These are phyloP conservation scores for Aricia agestis DNA, from an alignment of 1,140 invertebrate species.

Conservation along the genomic window DNA sequence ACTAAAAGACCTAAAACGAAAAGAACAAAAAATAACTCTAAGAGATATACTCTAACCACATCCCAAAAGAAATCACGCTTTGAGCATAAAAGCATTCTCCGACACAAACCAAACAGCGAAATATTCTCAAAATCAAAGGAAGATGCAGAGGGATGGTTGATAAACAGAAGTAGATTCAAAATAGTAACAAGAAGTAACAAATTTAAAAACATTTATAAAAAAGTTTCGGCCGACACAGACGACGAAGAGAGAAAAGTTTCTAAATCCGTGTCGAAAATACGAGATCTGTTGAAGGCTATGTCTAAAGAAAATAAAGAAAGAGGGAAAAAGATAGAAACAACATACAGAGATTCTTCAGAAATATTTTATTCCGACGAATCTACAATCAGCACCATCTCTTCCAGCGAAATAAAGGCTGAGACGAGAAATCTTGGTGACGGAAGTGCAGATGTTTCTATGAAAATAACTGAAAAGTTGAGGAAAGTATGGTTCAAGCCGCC, in stretches of 20 bases:
- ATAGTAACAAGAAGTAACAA: neutral
- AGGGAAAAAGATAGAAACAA: neutral
- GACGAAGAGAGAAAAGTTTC: neutral
- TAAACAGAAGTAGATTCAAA: neutral
- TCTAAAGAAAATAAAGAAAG: slow-evolving; percentile 22
- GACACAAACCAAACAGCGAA: neutral
- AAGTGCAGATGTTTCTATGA: slow-evolving; percentile 17
- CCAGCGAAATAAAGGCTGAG: slow-evolving; percentile 36
- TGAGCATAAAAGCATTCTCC: neutral
- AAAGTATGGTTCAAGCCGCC: slow-evolving; percentile 39
- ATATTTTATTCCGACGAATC: slow-evolving; percentile 20
- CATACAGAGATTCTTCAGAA: neutral
- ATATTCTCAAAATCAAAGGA: neutral
- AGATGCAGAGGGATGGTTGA: neutral
- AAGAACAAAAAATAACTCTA: neutral
- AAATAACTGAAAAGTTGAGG: slow-evolving; percentile 18
- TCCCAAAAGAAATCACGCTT: neutral
- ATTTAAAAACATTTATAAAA: neutral
- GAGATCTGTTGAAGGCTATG: neutral
- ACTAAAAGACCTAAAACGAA: neutral
- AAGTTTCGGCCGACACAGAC: neutral
- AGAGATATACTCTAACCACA: too few species aligned
- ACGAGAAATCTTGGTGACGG: slow-evolving; percentile 36
- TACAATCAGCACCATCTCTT: slow-evolving; percentile 14
- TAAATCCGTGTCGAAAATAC: slow-evolving; percentile 16